Conservation (phyloP, 1,140 invertebrate species). For the Solenopsis invicta region DNA sequence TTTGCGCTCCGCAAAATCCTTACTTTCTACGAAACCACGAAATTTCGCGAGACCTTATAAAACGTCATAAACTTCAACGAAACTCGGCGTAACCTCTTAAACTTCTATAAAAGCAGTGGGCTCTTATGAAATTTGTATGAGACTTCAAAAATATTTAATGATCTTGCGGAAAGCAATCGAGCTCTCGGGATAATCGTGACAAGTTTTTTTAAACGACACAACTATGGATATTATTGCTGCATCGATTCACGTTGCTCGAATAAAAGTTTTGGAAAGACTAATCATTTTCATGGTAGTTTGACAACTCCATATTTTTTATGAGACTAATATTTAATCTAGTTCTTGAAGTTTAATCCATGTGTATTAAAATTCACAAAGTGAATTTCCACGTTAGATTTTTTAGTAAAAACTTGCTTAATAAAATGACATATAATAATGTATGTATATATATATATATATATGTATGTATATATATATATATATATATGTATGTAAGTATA, state of each 20-base stretch:
- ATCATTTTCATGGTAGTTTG: neutral
- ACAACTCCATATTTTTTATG: neutral
- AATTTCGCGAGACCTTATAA: slow-evolving; percentile 58
- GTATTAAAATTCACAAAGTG: neutral
- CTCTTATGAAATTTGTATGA: slow-evolving; percentile 61
- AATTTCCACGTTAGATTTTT: slow-evolving; percentile 8
- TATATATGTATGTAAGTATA: too few species aligned
- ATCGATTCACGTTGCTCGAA: neutral
- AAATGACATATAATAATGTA: too few species aligned
- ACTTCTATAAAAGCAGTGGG: slow-evolving; percentile 53
- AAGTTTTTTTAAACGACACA: neutral
- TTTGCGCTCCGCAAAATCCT: slow-evolving; percentile 42
- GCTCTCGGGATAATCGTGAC: slow-evolving; percentile 9
- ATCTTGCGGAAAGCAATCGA: slow-evolving; percentile 33
- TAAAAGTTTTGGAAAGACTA: neutral
- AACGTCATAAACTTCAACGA: slow-evolving; percentile 61
- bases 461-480: too few species aligned
- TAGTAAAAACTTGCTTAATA: neutral
- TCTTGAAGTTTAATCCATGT: neutral
- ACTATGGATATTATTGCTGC: neutral
- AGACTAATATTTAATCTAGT: slow-evolving; percentile 14
- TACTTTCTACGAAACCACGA: slow-evolving; percentile 39
- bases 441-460: too few species aligned
- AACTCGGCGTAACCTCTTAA: slow-evolving; percentile 53
- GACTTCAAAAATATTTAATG: slow-evolving; percentile 51